Evolutionary conservation across 2,888 invertebrate genomes (phyloP), one percentile per base, ranked within the genome.

Genomic region (Pandemis corylana): DNA sequence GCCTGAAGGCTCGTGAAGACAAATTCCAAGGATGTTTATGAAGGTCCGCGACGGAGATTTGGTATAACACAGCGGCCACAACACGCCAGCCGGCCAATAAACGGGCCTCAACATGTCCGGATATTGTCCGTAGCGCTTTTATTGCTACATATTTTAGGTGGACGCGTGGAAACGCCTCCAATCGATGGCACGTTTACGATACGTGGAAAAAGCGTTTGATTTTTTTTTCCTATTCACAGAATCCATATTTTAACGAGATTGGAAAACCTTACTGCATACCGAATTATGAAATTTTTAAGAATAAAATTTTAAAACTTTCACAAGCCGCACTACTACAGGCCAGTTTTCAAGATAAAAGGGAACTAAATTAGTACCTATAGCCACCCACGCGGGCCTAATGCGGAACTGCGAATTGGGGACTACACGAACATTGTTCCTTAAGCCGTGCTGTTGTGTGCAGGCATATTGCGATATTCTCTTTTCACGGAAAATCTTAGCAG

Each of bases 131-230:
- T 85, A 84, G 83, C 81, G 84, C 83, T 88, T 93, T 93, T 92
- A 92, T 91, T 88, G 87, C 88, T 86, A 89, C 87, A 91, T 90
- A 91, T 90, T 91, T 92, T 90, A 90, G 83, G 80, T 79, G 81
- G 81, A 82, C 83, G 83, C 84, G 81, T 84, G 82, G 80, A 84
- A 84, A 83, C 80, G 80, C 79, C 81, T 82, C 78, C 82, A 76
- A 71, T 68, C 83, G 82, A 85, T 84, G 83, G 82, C 83, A 81
- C 85, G 78, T 88, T 88, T 86, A 88, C 85, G 85, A 87, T 85
- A 83, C 84, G 81, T 82, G 81, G 80, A 83, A 84, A 87, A 83
- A 82, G 83, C 81, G 81, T 83, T 83, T 80, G 78, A 80, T 78
- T 80, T 84, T 81, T 28, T 78, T 80, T 78, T 79, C 78, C 78